These are phyloP conservation scores for Bradypodion pumilum DNA, from an alignment of 2,797 vertebrate genomes.

Conservation along the genomic window DNA sequence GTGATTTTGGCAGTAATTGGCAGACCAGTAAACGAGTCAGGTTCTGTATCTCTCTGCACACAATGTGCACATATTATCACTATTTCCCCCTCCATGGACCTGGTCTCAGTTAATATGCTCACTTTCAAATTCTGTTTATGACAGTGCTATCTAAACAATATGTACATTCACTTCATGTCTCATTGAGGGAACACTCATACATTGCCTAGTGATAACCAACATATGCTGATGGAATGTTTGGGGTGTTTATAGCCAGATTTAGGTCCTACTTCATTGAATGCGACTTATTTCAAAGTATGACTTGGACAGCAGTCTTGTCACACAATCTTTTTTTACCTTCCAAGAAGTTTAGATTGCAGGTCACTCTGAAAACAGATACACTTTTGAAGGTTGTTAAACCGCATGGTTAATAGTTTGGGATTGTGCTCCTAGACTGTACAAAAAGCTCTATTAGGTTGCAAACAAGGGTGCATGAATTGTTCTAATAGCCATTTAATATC, in stretches of 20 bases:
- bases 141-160: not conserved
- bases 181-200: no score
- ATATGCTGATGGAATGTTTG: not conserved
- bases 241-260: not conserved
- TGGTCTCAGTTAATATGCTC: not conserved
- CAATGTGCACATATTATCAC: no score
- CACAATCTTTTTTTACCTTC: not conserved
- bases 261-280: not conserved
- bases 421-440: not conserved
- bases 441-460: not conserved
- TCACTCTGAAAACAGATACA: no score
- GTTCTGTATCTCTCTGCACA: no score
- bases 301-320: not conserved
- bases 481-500: rapidly evolving
- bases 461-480: not conserved
- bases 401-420: no score
- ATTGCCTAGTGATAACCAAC: not conserved
- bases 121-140: not conserved
- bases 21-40: no score
- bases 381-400: not conserved
- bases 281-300: not conserved
- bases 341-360: not conserved
- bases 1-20: no score
- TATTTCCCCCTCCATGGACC: not conserved
- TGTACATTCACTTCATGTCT: not conserved